Conservation (phyloP, 2,113 vertebrate genomes). For the Ginglymostoma cirratum region DNA sequence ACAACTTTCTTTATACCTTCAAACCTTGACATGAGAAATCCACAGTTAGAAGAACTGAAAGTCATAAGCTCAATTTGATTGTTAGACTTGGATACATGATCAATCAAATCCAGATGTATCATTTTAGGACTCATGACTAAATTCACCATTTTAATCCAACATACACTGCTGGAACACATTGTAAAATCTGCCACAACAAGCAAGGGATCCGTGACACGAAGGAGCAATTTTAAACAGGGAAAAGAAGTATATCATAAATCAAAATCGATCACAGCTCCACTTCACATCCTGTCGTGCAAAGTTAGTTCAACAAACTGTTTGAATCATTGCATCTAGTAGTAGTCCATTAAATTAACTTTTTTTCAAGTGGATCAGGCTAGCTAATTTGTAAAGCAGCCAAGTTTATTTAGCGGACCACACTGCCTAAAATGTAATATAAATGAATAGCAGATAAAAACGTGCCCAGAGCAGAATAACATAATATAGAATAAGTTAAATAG, state of each 20-base stretch:
- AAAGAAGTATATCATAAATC: conserved; percentile 35
- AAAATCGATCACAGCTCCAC: conserved; percentile 17
- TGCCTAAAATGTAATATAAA: not conserved
- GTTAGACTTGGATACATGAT: conserved; percentile 35
- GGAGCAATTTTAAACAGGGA: conserved; percentile 36
- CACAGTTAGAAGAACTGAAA: conserved; percentile 26
- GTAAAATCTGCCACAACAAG: conserved; percentile 37
- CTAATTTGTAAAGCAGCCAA: conserved; percentile 28
- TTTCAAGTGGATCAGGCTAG: conserved; percentile 10
- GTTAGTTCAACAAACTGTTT: conserved; percentile 36
- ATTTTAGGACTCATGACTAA: conserved; percentile 35
- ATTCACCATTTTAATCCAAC: conserved; percentile 35
- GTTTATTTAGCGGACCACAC: conserved; percentile 34
- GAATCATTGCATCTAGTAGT: conserved; percentile 15
- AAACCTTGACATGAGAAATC: not conserved
- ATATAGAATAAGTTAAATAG: not conserved
- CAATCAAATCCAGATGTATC: conserved; percentile 37
- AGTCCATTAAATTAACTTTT: conserved; percentile 31
- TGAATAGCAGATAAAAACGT: conserved; percentile 25
- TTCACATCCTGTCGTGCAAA: conserved; percentile 37
- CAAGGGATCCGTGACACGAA: conserved; percentile 36
- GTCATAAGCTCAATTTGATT: conserved; percentile 31
- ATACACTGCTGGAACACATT: conserved; percentile 35
- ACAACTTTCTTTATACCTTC: conserved; percentile 5
- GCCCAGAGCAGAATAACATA: not conserved